A percentile compares a stretch with the other conserved stretches of the same genome.
phyloP scores from a whole-genome alignment of 2,113 vertebrate species.

The Bubalus kerabau region DNA sequence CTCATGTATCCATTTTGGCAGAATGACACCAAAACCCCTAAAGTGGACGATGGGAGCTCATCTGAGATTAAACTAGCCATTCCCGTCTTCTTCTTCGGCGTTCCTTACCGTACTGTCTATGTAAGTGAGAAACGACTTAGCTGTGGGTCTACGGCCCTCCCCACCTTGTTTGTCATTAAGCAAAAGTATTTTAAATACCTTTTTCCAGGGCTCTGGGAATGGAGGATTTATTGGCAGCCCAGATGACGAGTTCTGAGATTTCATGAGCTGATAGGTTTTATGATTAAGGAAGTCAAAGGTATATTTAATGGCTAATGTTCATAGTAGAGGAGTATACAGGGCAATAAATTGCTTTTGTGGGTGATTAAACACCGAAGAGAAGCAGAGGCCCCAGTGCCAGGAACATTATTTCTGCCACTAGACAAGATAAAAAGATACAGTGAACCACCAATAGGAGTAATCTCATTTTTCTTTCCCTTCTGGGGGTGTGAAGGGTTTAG shows the following conservation, averaged over 20 bases:
- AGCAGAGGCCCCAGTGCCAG: slow-evolving; percentile 64
- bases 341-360: slow-evolving; percentile 77
- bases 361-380: slow-evolving; percentile 76
- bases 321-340: slow-evolving; percentile 73
- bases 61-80: slow-evolving; percentile 88
- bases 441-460: background rate
- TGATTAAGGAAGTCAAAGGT: slow-evolving; percentile 83
- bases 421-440: slow-evolving; percentile 69
- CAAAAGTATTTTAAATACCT: slow-evolving; percentile 49
- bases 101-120: slow-evolving; percentile 90
- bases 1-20: slow-evolving; percentile 89
- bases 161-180: slow-evolving; percentile 37
- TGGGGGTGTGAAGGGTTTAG: slow-evolving; percentile 44
- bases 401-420: slow-evolving; percentile 70
- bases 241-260: slow-evolving; percentile 77
- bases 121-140: slow-evolving; percentile 81
- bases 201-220: slow-evolving; percentile 7
- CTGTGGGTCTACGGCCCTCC: background rate
- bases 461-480: slow-evolving; percentile 30
- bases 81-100: slow-evolving; percentile 90
- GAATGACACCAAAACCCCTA: slow-evolving; percentile 90
- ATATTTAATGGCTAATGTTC: slow-evolving; percentile 81
- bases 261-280: slow-evolving; percentile 81
- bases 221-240: slow-evolving; percentile 75
- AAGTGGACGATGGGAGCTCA: slow-evolving; percentile 98